Conservation (phyloP, 2,113 vertebrate species). For the Felis chaus region DNA sequence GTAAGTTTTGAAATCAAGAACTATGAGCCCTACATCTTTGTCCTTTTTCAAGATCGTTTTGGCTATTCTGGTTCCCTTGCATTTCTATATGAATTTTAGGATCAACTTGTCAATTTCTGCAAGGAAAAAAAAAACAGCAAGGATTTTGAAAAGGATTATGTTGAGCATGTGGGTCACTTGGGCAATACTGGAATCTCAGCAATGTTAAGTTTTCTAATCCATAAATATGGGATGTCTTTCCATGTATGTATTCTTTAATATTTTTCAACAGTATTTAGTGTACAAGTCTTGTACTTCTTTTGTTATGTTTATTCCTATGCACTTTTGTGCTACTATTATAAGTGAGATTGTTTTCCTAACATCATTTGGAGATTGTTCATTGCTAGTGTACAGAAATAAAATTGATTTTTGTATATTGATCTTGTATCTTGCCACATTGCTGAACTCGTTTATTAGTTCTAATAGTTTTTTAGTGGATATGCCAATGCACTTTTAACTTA, state of each 20-base stretch:
- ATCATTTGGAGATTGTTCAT: conserved; percentile 24
- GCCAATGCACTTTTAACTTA: not conserved
- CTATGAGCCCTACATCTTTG: not conserved
- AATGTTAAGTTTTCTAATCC: conserved; percentile 4
- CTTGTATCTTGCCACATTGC: conserved; percentile 45
- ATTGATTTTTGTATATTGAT: conserved; percentile 57
- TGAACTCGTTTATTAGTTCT: conserved; percentile 34
- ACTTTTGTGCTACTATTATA: conserved; percentile 35
- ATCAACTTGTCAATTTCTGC: not conserved
- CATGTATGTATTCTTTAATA: conserved; percentile 12
- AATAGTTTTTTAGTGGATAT: conserved; percentile 50
- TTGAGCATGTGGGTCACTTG: not conserved
- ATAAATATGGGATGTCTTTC: not conserved
- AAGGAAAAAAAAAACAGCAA: not conserved
- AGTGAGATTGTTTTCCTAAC: conserved; percentile 49
- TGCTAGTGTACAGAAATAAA: conserved; percentile 45
- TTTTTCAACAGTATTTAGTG: not conserved
- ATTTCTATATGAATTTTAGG: not conserved
- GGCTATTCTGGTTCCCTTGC: not conserved
- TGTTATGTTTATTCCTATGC: conserved; percentile 18
- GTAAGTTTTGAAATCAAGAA: conserved; percentile 15
- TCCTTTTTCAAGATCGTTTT: conserved; percentile 31
- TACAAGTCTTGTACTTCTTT: not conserved
- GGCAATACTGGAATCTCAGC: not conserved
- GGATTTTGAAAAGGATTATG: not conserved